Conservation (phyloP, 2,113 vertebrate genomes). For the Callospermophilus lateralis region DNA sequence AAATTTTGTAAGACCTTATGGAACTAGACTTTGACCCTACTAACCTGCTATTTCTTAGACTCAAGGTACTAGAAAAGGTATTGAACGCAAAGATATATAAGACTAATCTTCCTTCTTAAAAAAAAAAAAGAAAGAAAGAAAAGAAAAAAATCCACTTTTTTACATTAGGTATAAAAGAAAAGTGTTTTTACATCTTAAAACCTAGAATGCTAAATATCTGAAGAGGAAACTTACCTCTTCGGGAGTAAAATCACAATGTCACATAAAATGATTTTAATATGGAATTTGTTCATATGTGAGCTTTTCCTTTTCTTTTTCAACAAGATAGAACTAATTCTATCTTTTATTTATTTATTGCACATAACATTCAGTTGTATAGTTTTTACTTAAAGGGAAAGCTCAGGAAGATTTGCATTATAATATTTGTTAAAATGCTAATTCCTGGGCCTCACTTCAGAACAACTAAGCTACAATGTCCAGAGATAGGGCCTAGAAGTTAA, state of each 20-base stretch:
- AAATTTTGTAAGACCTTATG: slow-evolving; percentile 30
- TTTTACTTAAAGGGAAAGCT: slow-evolving; percentile 27
- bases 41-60: not conserved
- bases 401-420: slow-evolving; percentile 21
- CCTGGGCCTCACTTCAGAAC: not conserved
- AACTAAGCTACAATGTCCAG: not conserved
- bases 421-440: slow-evolving; percentile 44
- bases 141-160: too few relatives aligned
- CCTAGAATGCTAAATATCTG: slow-evolving; percentile 43
- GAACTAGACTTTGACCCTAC: not conserved
- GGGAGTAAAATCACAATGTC: slow-evolving; percentile 36
- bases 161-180: too few relatives aligned
- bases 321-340: slow-evolving; percentile 26
- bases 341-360: not conserved
- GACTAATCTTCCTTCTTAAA: too few relatives aligned
- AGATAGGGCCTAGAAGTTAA: not conserved
- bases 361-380: not conserved
- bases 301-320: not conserved
- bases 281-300: not conserved
- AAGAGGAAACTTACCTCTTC: not conserved
- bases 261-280: slow-evolving; percentile 35
- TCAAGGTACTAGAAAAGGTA: slow-evolving; percentile 37
- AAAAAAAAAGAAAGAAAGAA: too few relatives aligned
- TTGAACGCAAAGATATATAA: not conserved
- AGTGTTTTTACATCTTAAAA: not conserved